These are phyloP conservation scores for Pedionomus torquatus DNA, from an alignment of 2,113 vertebrate genomes.

Conservation along the genomic window DNA sequence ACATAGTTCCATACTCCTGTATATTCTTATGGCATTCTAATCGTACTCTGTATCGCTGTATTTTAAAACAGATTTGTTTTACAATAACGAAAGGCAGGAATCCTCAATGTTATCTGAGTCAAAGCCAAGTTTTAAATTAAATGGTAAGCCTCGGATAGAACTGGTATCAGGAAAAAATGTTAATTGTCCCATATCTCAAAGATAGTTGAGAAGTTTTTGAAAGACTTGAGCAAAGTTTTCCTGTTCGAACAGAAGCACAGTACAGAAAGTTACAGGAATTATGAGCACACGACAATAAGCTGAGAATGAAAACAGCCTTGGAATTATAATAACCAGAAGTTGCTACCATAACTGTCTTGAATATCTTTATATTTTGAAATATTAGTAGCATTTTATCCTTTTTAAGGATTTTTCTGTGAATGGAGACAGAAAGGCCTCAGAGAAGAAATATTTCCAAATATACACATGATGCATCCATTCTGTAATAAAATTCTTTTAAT, in stretches of 20 bases:
- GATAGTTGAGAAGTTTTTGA: background rate
- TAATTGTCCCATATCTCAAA: background rate
- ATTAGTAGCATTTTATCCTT: background rate
- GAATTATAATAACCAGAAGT: background rate
- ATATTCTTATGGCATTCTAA: slow-evolving; percentile 8
- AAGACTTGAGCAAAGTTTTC: background rate
- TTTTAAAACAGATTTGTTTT: slow-evolving; percentile 12
- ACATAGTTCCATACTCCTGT: background rate
- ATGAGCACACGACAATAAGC: background rate
- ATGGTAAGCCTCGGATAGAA: background rate
- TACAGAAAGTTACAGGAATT: background rate
- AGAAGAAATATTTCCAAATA: background rate
- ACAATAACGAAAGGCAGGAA: background rate
- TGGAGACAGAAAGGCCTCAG: background rate
- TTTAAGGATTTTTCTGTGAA: background rate
- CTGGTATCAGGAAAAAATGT: background rate
- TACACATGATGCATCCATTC: background rate
- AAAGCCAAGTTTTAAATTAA: slow-evolving; percentile 35
- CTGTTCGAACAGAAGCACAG: background rate
- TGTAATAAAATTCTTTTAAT: background rate
- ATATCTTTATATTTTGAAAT: background rate
- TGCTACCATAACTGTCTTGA: background rate
- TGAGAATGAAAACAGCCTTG: background rate
- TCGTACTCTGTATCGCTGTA: background rate
- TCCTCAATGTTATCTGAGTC: background rate